Base-by-base conservation (phyloP, 2,797 vertebrate species). In the Pangasius mekongensis region DNA sequence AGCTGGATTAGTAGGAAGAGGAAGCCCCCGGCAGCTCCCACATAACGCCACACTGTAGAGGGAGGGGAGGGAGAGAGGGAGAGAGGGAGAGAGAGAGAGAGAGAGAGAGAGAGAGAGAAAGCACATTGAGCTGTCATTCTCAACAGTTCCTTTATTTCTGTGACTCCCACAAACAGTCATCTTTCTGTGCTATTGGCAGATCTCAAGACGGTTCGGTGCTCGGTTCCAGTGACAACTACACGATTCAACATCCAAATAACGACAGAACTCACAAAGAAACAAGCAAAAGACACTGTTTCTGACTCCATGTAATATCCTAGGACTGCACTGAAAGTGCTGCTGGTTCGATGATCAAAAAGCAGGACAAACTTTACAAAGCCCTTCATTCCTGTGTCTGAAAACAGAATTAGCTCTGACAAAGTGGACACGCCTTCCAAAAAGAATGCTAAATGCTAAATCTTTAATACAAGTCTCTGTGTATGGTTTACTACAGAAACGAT, bases 1-100 rank as follows among this genome's bases (percentile, higher is more conserved):
- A 99, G 97, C 92, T 99, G 99, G 94, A 99, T 98, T 81, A 96
- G 89, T 84, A 99, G 96, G 92, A 99, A 99, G 36, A 97, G 0
- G 91, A 96, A 96, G 0, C 97, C 98, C n/a, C 98, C 97, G 0
- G 0, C 0, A 0, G 97, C 97, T 85, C 97, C 99, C 3, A 99
- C 94, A 0, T 97, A 97, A 89, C 97, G 97, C 98, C 98, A 99
- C 83, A 97, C 99, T 99, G 95, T 93, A 77, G 0, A 62, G 47
- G 10, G 20, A 89, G 39, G 67, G 16, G 60, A 62, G 62, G 71
- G 67, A 54, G 3, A 77, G 36, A 69, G 52, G 92, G 93, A 76
- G 43, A 78, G 0, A 56, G 43, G 10, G 18, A 87, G 77, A 73
- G 24, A 71, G 52, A 47, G 30, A 81, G 8, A 86, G 14, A 67